Evolutionary conservation across 2,113 vertebrate species (phyloP).

Genomic region (Macrotus californicus): DNA sequence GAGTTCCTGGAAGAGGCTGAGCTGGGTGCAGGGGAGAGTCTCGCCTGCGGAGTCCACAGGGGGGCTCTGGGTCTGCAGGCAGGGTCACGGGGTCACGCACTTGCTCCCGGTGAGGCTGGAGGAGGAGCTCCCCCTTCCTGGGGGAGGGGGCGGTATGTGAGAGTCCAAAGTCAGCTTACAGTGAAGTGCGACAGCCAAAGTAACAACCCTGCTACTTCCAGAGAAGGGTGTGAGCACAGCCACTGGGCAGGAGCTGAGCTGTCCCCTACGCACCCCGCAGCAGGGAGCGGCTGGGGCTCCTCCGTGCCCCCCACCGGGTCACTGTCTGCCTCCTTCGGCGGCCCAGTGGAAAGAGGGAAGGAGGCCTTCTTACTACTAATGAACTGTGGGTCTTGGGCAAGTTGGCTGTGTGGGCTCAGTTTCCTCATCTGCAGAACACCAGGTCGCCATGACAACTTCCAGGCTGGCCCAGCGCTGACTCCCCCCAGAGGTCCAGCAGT

Average conservation of each 20-base stretch:
- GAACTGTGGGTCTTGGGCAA: rapidly evolving
- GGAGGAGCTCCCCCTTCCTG: rapidly evolving
- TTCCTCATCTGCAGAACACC: rapidly evolving
- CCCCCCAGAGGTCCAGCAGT: background rate
- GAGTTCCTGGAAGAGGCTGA: background rate
- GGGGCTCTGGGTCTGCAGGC: rapidly evolving
- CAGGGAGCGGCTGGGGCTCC: background rate
- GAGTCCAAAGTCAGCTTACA: background rate
- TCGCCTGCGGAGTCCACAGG: background rate
- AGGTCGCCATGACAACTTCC: rapidly evolving
- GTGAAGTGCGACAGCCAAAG: background rate
- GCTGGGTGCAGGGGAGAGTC: no score
- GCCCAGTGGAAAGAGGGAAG: background rate
- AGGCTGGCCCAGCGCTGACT: rapidly evolving
- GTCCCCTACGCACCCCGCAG: background rate
- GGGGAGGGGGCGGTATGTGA: rapidly evolving
- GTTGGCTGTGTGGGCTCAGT: rapidly evolving
- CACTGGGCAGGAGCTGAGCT: no score
- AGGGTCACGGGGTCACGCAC: rapidly evolving
- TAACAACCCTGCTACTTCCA: background rate
- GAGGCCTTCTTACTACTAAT: rapidly evolving
- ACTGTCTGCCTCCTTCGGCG: rapidly evolving
- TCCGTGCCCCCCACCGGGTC: rapidly evolving
- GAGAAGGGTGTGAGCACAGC: background rate
- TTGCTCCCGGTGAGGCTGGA: background rate